Base-by-base conservation (phyloP, 2,888 invertebrate species). In the Amphipyra berbera region DNA sequence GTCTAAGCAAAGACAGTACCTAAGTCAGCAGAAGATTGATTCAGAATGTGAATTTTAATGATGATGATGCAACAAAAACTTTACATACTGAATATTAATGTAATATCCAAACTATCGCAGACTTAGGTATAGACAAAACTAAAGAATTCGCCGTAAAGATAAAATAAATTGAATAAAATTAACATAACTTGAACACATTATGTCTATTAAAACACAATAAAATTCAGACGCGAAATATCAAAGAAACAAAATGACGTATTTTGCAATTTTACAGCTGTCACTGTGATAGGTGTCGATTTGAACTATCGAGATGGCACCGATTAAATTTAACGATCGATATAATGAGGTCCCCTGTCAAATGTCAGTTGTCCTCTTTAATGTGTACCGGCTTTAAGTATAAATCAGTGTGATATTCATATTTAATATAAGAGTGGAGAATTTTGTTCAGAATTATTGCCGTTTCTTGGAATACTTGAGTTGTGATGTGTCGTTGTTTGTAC, bases 371-470 rank as follows among this genome's bases (percentile, higher is more conserved):
- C 59, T 50, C 76, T 81, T 82, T 82, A 78, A 82, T 77, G 76
- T 78, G 62, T 67, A 73, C 82, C 77, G 81, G 76, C 81, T 67
- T 60, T 52, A 58, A 66, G 60, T 80, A 85, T 90, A 90, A 91
- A 92, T 92, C 92, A 90, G 81, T 73, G 60, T 75, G 82, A 85
- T 88, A 88, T 92, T 90, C 88, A 89, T 91, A 90, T 93, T 91
- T 91, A 88, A 91, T 90, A 90, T 82, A 86, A 87, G 82, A 86
- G 78, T 65, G 61, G 72, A 80, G 84, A 87, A 86, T 87, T 85
- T 83, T 87, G 81, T 85, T 82, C 81, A 87, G 89, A 89, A 88
- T 89, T 86, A 89, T 89, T 82, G 82, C 83, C 66, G 74, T 81
- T 93, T 93, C 93, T 90, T 59, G 82, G 93, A 92, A 92, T 76